These are phyloP conservation scores for Psephotus haematonotus DNA, from an alignment of 2,113 vertebrate species.

Conservation along the genomic window DNA sequence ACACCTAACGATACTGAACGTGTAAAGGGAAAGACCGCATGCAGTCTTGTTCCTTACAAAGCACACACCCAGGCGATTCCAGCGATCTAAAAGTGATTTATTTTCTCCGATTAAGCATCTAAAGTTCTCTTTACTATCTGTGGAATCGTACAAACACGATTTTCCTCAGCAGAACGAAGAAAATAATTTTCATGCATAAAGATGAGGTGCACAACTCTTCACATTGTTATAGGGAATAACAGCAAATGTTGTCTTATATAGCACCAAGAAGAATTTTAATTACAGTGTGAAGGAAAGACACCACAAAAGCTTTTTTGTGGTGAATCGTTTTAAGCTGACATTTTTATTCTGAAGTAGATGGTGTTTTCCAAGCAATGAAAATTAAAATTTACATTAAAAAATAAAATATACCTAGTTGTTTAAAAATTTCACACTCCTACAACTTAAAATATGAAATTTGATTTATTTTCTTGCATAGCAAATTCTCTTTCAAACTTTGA, in stretches of 20 bases:
- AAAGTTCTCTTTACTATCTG: background rate
- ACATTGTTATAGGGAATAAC: conserved; percentile 6
- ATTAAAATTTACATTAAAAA: background rate
- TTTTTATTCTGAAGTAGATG: background rate
- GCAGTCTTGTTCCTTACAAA: background rate
- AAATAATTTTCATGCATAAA: background rate
- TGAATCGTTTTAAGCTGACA: background rate
- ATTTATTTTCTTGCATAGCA: conserved; percentile 40
- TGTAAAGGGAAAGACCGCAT: accelerated
- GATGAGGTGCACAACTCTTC: background rate
- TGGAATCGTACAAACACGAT: background rate
- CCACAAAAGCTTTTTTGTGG: background rate
- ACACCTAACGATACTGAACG: accelerated
- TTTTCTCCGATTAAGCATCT: background rate
- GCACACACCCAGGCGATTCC: background rate
- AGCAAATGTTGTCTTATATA: background rate
- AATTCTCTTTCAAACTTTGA: background rate
- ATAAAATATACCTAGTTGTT: background rate
- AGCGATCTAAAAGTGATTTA: background rate
- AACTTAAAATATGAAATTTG: background rate
- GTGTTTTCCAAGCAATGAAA: background rate
- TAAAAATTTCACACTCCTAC: background rate
- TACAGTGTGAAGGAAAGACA: background rate
- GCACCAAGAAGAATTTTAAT: conserved; percentile 45
- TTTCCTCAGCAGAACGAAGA: background rate